These are phyloP conservation scores for Pocillopora damicornis DNA, from an alignment of 64 coral and sea anemone genomes.

Conservation along the genomic window DNA sequence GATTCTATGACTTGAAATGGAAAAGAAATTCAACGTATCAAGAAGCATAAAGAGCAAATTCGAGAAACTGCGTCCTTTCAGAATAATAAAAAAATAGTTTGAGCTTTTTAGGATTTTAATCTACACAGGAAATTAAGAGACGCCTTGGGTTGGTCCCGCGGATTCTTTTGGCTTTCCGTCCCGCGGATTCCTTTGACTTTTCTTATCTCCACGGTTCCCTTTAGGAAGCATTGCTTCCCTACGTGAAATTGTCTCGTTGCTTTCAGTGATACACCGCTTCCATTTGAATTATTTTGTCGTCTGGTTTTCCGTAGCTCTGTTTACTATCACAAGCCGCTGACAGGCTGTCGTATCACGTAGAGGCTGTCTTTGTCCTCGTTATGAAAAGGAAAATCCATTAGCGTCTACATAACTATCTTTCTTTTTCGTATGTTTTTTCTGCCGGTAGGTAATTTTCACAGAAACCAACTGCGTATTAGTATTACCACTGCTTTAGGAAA, in stretches of 20 bases:
- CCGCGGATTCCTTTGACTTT: background rate
- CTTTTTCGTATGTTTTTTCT: background rate
- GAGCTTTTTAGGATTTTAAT: constrained; percentile 5
- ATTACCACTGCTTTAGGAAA: background rate
- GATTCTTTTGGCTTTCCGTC: background rate
- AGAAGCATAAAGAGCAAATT: background rate
- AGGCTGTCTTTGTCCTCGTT: background rate
- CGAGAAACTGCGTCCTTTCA: background rate
- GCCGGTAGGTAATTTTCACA: background rate
- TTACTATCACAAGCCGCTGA: background rate
- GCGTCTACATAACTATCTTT: background rate
- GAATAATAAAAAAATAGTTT: background rate
- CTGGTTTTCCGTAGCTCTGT: background rate
- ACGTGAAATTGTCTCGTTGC: background rate
- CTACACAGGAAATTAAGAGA: background rate
- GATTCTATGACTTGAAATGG: background rate
- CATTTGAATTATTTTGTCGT: background rate
- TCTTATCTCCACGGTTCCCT: background rate
- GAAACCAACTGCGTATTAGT: background rate
- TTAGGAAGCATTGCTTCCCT: background rate
- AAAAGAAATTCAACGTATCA: background rate
- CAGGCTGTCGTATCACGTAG: background rate
- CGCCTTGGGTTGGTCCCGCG: background rate
- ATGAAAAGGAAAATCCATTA: background rate
- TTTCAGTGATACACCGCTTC: background rate